These are phyloP conservation scores for Solenopsis invicta DNA, from an alignment of 1,140 invertebrate species.

Conservation along the genomic window DNA sequence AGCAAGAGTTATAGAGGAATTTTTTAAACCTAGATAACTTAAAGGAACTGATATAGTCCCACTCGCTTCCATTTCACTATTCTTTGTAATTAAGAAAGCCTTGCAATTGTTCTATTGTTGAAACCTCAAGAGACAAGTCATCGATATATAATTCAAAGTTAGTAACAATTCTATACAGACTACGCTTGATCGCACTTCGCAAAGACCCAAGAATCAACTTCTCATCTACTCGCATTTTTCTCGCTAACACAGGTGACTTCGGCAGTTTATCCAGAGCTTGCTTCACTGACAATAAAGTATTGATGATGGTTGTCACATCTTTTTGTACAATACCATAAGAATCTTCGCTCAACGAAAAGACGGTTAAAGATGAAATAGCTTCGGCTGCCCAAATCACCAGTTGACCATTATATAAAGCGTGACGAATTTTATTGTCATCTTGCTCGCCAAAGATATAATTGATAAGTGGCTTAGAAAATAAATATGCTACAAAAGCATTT, in stretches of 20 bases:
- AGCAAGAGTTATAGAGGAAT: no score
- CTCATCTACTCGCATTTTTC: conserved; percentile 88
- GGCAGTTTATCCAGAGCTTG: conserved; percentile 91
- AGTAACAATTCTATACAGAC: conserved; percentile 91
- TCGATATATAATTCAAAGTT: conserved; percentile 90
- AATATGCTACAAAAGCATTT: conserved; percentile 78
- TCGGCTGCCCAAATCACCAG: conserved; percentile 91
- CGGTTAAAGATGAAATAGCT: conserved; percentile 90
- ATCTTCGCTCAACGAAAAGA: conserved; percentile 91
- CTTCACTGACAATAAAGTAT: conserved; percentile 89
- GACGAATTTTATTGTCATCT: conserved; percentile 89
- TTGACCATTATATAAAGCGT: conserved; percentile 89
- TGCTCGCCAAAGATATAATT: conserved; percentile 91
- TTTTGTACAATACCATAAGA: conserved; percentile 93
- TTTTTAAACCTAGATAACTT: no score
- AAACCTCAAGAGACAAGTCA: conserved; percentile 89
- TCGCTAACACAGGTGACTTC: conserved; percentile 89
- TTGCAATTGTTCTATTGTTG: conserved; percentile 79
- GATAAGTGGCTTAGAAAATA: conserved; percentile 88
- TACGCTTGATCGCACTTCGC: conserved; percentile 89
- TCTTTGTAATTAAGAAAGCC: conserved; percentile 82
- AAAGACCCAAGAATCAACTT: conserved; percentile 88
- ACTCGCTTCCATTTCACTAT: conserved; percentile 63
- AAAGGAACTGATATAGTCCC: no score
- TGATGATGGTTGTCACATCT: conserved; percentile 91